Percentiles rank a stretch among this genome's conserved stretches.
These are phyloP conservation scores for Thera britannica DNA, from an alignment of 2,888 invertebrate genomes.

Conservation along the genomic window DNA sequence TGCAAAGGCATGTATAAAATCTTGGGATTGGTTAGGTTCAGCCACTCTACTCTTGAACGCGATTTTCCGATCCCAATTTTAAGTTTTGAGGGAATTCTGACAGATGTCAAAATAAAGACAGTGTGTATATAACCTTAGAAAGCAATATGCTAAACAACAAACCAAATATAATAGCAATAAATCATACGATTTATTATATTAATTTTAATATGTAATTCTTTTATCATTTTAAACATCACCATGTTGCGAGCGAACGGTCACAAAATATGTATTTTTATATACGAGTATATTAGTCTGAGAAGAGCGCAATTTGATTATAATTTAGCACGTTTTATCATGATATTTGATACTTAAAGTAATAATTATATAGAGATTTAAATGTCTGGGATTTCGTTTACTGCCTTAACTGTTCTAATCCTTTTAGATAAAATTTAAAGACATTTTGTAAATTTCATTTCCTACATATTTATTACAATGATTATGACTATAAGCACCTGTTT, in stretches of 20 bases:
- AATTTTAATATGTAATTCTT: conserved; percentile 27
- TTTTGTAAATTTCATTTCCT: neutral
- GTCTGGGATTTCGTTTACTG: neutral
- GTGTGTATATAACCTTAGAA: conserved; percentile 19
- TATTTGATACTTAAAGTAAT: conserved; percentile 5
- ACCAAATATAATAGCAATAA: conserved; percentile 37
- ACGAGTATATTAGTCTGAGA: conserved; percentile 11
- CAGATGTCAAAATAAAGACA: too few relatives aligned
- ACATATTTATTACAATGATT: neutral
- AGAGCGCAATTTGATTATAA: conserved; percentile 14
- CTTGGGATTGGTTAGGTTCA: too few relatives aligned
- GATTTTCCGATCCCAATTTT: too few relatives aligned
- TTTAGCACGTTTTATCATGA: conserved; percentile 19
- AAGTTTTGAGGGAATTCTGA: too few relatives aligned
- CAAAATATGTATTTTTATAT: conserved; percentile 22
- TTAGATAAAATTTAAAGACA: neutral
- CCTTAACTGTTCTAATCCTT: conserved; percentile 1
- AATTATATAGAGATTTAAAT: conserved; percentile 3
- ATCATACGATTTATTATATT: conserved; percentile 32
- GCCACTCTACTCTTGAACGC: too few relatives aligned
- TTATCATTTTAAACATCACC: conserved; percentile 26
- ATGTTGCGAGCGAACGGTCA: conserved; percentile 19
- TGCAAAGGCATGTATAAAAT: too few relatives aligned
- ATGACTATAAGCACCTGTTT: too few relatives aligned
- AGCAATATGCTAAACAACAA: conserved; percentile 36